A percentile compares a stretch with the other conserved stretches of the same genome.
These are phyloP conservation scores for Dendroctonus valens DNA, from an alignment of 1,140 invertebrate species.

Conservation along the genomic window DNA sequence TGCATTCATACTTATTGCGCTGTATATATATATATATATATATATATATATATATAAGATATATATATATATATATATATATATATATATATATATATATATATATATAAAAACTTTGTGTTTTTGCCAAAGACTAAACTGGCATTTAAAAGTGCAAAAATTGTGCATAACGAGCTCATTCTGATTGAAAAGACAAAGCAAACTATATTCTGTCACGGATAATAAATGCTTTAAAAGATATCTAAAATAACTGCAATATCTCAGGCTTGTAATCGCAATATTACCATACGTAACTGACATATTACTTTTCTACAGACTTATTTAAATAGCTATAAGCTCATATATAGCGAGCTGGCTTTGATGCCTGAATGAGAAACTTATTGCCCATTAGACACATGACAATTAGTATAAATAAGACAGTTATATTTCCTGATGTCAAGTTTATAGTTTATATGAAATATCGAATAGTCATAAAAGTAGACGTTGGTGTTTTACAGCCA, in stretches of 20 bases:
- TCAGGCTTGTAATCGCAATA: background rate
- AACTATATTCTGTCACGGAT: no score
- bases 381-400: slow-evolving; percentile 6
- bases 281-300: slow-evolving; percentile 1
- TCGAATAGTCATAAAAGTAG: background rate
- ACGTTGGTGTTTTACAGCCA: no score
- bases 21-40: no score
- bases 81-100: no score
- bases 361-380: slow-evolving; percentile 2
- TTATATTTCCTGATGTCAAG: background rate
- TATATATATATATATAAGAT: no score
- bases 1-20: no score
- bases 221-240: background rate
- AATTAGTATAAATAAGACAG: slow-evolving; percentile 5
- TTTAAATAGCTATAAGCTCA: slow-evolving; percentile 4
- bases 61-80: no score
- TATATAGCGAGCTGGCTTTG: slow-evolving; percentile 1
- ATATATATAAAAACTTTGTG: no score
- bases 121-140: no score
- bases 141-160: no score
- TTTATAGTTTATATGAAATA: background rate
- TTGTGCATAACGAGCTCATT: no score
- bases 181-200: no score
- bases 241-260: slow-evolving; percentile 7
- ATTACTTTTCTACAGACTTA: slow-evolving; percentile 2